Conservation (phyloP, 2,113 vertebrate species). For the sheep (Ovis aries) region ARS-UI_Ramb_v3.0 NC_056065.1:64464001-64464500, state of each 20-base stretch:
- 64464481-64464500: background rate
- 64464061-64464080: background rate
- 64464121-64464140: background rate
- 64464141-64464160: background rate
- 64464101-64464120: background rate
- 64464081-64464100: background rate
- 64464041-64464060: background rate
- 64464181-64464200: too few species aligned
- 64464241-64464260: rapidly evolving
- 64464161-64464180: background rate
- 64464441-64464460: background rate
- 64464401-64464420: rapidly evolving
- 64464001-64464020: background rate
- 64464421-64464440: background rate
- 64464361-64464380: background rate
- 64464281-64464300: rapidly evolving
- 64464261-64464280: background rate
- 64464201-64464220: background rate
- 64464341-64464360: background rate
- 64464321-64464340: background rate
- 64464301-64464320: background rate
- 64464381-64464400: rapidly evolving
- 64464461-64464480: background rate
- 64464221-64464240: background rate
- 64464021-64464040: background rate